Percentiles rank a stretch among this genome's conserved stretches.
Conservation (phyloP, 2,113 vertebrate species). For the Semicossyphus pulcher region DNA sequence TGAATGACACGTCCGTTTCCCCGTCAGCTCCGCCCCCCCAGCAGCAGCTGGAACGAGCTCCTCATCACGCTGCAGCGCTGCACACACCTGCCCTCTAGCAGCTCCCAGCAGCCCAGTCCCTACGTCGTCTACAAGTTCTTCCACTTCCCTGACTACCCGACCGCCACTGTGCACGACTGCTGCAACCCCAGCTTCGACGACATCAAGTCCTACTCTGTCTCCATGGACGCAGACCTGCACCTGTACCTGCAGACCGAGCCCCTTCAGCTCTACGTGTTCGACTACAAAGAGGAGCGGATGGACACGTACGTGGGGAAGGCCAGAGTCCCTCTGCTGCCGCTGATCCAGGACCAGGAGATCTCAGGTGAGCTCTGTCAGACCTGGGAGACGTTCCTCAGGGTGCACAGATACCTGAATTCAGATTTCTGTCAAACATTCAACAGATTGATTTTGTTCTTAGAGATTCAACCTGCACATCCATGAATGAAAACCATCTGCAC, state of each 20-base stretch:
- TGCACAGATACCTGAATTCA: too few relatives aligned
- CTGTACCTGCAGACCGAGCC: slow-evolving; percentile 85
- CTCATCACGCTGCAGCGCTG: slow-evolving; percentile 84
- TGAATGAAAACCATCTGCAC: too few relatives aligned
- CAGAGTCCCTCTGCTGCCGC: slow-evolving; percentile 84
- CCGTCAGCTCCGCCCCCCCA: slow-evolving; percentile 3
- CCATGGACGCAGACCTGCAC: slow-evolving; percentile 86
- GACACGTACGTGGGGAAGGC: slow-evolving; percentile 89
- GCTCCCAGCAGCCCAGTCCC: slow-evolving; percentile 81
- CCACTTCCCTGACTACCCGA: slow-evolving; percentile 88
- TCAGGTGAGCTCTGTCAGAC: too few relatives aligned
- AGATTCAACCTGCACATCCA: too few relatives aligned
- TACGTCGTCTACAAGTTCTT: slow-evolving; percentile 93
- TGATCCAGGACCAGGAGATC: slow-evolving; percentile 85
- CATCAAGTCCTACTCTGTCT: slow-evolving; percentile 83
- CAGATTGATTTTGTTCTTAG: too few relatives aligned
- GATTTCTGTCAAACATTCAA: too few relatives aligned
- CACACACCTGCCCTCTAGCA: slow-evolving; percentile 74
- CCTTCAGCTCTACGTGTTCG: slow-evolving; percentile 89
- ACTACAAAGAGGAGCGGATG: slow-evolving; percentile 85
- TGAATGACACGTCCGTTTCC: too few relatives aligned
- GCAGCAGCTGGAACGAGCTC: slow-evolving; percentile 86
- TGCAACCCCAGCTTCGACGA: slow-evolving; percentile 86
- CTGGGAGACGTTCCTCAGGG: too few relatives aligned
- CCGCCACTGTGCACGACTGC: slow-evolving; percentile 83